Evolutionary conservation across 1,140 invertebrate genomes (phyloP), one percentile per base, ranked within the genome.

Genomic region (Drosophila kikkawai): DNA sequence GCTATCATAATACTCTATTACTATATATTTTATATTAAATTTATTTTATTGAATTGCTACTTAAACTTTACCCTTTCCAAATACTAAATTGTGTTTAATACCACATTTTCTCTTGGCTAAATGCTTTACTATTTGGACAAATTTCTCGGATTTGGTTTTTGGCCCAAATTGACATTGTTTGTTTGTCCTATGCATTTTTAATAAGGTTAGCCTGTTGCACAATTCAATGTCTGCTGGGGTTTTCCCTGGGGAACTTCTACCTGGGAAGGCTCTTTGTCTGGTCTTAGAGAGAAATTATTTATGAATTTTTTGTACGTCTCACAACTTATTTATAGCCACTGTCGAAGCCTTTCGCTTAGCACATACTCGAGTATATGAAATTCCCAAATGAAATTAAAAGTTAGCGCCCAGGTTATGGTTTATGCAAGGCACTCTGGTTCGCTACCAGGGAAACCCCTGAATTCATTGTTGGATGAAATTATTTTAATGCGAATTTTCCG

Each of bases 381-480:
- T 61, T 77, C 45, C 34, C 65, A 29, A 61, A 51, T 37, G 50
- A 69, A 77, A 69, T 69, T 57, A 69, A 69, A 63, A 77, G 44
- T 78, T 78, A 26, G 13, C 7, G 22, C 11, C 7, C 19, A n/a
- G 17, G 13, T 47, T 17, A 17, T 57, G n/a, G 32, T 67, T 34
- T 26, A 47, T 47, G 50, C 48, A 15, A n/a, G 22, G n/a, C n/a
- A 3, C n/a, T n/a, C n/a, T n/a, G n/a, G n/a, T n/a, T n/a, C n/a
- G n/a, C n/a, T n/a, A n/a, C 4, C 41, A 29, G 15, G 15, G 26
- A 50, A 32, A 11, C 48, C 48, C n/a, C 12, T 8, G 11, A 36
- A 53, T 34, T 7, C 13, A 12, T 55, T 15, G 12, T 9, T 19
- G 51, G 34, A 36, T 36, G 9, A 22, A 37, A 29, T n/a, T 13